These are phyloP conservation scores for Orchestia grillus DNA, from an alignment of 1,140 invertebrate species.

Conservation along the genomic window DNA sequence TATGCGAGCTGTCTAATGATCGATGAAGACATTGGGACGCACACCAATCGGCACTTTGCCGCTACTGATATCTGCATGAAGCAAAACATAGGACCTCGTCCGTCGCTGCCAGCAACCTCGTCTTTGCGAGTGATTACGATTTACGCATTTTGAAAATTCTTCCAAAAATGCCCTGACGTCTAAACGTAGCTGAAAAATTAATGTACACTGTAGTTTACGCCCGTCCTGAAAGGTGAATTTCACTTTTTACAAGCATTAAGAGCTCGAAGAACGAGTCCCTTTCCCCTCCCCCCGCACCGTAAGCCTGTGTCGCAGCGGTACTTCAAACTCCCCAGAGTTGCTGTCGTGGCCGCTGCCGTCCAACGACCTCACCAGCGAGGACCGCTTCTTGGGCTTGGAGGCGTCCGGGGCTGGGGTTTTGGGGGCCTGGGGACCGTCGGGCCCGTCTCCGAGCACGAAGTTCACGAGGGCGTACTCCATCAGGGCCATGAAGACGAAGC, in stretches of 20 bases:
- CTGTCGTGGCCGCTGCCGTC: background rate
- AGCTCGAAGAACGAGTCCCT: background rate
- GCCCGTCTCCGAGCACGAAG: slow-evolving; percentile 83
- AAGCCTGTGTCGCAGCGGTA: background rate
- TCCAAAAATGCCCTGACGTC: too few species aligned
- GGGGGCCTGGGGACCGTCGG: background rate
- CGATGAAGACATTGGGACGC: too few species aligned
- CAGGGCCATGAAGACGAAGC: slow-evolving; percentile 88
- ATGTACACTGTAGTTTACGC: too few species aligned
- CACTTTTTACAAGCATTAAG: background rate
- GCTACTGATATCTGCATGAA: too few species aligned
- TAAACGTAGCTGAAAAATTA: too few species aligned
- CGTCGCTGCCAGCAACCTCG: too few species aligned
- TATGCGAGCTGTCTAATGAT: too few species aligned
- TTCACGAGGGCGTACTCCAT: slow-evolving; percentile 95
- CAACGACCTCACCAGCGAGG: background rate
- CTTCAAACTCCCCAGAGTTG: background rate
- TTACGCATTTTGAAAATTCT: too few species aligned
- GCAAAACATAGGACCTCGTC: too few species aligned
- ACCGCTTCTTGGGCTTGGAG: background rate
- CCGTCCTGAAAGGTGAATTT: too few species aligned
- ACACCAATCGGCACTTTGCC: too few species aligned
- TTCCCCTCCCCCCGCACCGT: background rate
- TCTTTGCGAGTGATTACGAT: too few species aligned
- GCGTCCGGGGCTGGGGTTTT: background rate